These are phyloP conservation scores for Idaea dimidiata DNA, from an alignment of 2,888 invertebrate species.

Conservation along the genomic window DNA sequence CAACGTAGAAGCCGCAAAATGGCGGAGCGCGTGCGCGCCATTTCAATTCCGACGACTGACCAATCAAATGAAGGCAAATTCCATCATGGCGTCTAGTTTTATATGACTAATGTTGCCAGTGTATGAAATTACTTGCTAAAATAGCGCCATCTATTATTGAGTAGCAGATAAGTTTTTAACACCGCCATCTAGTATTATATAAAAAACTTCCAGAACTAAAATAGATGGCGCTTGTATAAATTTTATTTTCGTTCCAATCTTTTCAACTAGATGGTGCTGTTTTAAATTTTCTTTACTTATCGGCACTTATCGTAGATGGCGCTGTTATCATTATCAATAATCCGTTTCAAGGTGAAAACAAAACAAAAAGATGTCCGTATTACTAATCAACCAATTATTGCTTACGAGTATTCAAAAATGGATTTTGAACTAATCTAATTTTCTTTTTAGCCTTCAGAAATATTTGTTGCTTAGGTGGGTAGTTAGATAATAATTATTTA, in stretches of 20 bases:
- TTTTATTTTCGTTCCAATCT: not conserved
- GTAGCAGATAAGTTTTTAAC: constrained; percentile 22
- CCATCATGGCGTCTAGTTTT: constrained; percentile 53
- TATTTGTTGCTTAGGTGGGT: no score
- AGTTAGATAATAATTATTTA: no score
- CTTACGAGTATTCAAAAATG: no score
- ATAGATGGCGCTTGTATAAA: constrained; percentile 30
- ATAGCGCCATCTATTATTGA: constrained; percentile 37
- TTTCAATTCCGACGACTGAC: constrained; percentile 41
- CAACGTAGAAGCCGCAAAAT: constrained; percentile 52
- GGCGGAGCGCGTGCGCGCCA: constrained; percentile 53
- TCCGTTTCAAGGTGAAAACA: not conserved
- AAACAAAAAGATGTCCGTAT: no score
- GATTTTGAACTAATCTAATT: no score
- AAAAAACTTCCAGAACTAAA: not conserved
- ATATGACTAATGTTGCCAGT: constrained; percentile 60
- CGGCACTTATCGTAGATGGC: not conserved
- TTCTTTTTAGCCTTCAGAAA: no score
- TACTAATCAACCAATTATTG: no score
- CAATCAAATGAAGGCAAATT: constrained; percentile 69
- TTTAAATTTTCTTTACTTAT: not conserved
- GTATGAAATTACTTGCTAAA: constrained; percentile 1
- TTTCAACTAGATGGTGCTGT: not conserved
- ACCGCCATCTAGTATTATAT: not conserved
- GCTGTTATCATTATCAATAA: not conserved